phyloP scores from a whole-genome alignment of 2,888 invertebrate species.

The Opisthograptis luteolata region DNA sequence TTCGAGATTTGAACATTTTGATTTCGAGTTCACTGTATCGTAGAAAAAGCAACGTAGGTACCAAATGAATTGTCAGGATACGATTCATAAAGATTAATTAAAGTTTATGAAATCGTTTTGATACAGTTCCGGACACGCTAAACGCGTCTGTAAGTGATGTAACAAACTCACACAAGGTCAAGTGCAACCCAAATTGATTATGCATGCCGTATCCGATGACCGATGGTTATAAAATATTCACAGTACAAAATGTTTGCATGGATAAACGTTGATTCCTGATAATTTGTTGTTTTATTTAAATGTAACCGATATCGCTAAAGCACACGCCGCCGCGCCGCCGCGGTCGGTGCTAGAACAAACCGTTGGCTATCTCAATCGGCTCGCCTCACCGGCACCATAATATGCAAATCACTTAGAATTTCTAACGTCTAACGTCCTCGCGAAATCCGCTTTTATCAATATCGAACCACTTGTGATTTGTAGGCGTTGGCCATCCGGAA shows the following conservation, averaged over 20 bases:
- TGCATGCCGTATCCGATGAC: conserved; percentile 45
- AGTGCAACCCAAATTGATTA: conserved; percentile 61
- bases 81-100: conserved; percentile 16
- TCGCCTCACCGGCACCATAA: conserved; percentile 55
- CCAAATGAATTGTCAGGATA: conserved; percentile 40
- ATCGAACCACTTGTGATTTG: conserved; percentile 56
- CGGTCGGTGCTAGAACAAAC: conserved; percentile 26
- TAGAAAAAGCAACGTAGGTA: conserved; percentile 33
- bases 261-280: conserved; percentile 1
- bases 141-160: conserved; percentile 45
- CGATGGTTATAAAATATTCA: conserved; percentile 35
- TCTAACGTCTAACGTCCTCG: conserved; percentile 45
- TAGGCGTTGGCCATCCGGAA: conserved; percentile 61
- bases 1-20: no score
- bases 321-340: conserved; percentile 1
- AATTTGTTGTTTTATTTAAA: conserved; percentile 9
- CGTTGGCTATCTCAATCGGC: conserved; percentile 56
- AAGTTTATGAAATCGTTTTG: conserved; percentile 15
- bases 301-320: neutral
- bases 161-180: conserved; percentile 59
- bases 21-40: conserved; percentile 30
- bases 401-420: conserved; percentile 65
- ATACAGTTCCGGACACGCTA: conserved; percentile 24
- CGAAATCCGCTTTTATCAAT: conserved; percentile 45
- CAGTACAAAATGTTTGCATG: conserved; percentile 35